Conservation (phyloP, 2,888 invertebrate genomes). For the Ecdyonurus torrentis region DNA sequence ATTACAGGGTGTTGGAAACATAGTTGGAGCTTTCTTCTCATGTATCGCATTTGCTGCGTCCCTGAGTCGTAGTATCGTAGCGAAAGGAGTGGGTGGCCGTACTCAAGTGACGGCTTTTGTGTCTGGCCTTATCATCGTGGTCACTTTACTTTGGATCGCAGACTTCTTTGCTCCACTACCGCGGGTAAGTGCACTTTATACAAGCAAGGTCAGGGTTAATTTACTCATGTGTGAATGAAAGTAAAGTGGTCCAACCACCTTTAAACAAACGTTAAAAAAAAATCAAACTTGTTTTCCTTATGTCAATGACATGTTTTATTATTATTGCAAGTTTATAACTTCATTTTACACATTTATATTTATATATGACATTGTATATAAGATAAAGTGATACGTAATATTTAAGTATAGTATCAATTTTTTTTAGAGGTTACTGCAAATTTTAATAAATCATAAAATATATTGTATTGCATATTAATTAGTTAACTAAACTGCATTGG, state of each 20-base stretch:
- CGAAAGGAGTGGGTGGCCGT: conserved; percentile 63
- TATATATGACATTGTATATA: too few species aligned
- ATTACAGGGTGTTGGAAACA: conserved; percentile 42
- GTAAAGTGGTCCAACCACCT: too few species aligned
- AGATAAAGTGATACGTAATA: too few species aligned
- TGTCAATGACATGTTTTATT: background rate
- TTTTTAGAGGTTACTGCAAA: too few species aligned
- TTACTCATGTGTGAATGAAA: too few species aligned
- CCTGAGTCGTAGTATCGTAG: conserved; percentile 48
- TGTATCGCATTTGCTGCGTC: conserved; percentile 49
- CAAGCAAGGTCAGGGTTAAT: too few species aligned
- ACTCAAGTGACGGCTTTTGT: conserved; percentile 70
- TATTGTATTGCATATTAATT: too few species aligned
- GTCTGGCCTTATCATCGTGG: conserved; percentile 54
- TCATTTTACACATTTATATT: background rate
- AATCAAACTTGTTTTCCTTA: too few species aligned
- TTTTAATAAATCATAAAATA: too few species aligned
- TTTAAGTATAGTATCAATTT: too few species aligned
- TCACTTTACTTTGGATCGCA: conserved; percentile 72
- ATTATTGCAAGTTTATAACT: background rate
- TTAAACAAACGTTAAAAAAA: too few species aligned
- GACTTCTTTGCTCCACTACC: conserved; percentile 78
- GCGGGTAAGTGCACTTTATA: conserved; percentile 29
- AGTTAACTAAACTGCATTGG: too few species aligned
- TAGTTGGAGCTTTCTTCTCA: conserved; percentile 47